Percentiles rank a stretch among this genome's conserved stretches.
phyloP scores from a whole-genome alignment of 2,797 vertebrate species.

The Sebastes aleutianus region DNA sequence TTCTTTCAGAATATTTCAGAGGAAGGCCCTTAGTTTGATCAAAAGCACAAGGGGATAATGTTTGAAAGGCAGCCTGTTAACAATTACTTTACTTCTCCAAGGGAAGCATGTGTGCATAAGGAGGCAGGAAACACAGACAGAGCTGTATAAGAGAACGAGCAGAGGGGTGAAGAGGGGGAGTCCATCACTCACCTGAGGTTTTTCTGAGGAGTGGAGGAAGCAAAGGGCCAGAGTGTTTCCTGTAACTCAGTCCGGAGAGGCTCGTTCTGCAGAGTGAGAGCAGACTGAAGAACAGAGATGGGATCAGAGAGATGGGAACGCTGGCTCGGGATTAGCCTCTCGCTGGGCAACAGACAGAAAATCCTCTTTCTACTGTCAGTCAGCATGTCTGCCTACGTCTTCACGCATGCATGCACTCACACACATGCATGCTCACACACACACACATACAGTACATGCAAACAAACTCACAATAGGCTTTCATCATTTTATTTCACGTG shows the following conservation, averaged over 20 bases:
- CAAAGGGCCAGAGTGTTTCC: conserved; percentile 11
- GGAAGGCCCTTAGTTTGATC: background rate
- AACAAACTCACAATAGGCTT: background rate
- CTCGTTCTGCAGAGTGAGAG: conserved; percentile 49
- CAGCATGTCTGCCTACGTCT: conserved; percentile 56
- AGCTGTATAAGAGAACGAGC: background rate
- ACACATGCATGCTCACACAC: background rate
- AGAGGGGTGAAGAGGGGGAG: background rate
- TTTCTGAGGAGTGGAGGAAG: conserved; percentile 24
- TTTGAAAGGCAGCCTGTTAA: background rate
- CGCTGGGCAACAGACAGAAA: conserved; percentile 55
- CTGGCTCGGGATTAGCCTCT: conserved; percentile 64
- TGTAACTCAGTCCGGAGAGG: conserved; percentile 50
- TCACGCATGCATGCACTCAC: conserved; percentile 20
- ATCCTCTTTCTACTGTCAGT: conserved; percentile 75
- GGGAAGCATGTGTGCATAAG: background rate
- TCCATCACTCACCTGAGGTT: conserved; percentile 55
- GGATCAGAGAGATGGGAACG: conserved; percentile 46
- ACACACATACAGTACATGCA: background rate
- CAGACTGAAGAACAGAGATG: conserved; percentile 37
- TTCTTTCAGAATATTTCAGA: background rate
- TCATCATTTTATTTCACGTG: background rate
- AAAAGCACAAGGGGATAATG: background rate
- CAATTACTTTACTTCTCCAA: background rate
- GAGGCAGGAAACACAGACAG: background rate